Evolutionary conservation across 2,797 vertebrate genomes (phyloP), one percentile per base, ranked within the genome.

Genomic region (Pseudochaenichthys georgianus): DNA sequence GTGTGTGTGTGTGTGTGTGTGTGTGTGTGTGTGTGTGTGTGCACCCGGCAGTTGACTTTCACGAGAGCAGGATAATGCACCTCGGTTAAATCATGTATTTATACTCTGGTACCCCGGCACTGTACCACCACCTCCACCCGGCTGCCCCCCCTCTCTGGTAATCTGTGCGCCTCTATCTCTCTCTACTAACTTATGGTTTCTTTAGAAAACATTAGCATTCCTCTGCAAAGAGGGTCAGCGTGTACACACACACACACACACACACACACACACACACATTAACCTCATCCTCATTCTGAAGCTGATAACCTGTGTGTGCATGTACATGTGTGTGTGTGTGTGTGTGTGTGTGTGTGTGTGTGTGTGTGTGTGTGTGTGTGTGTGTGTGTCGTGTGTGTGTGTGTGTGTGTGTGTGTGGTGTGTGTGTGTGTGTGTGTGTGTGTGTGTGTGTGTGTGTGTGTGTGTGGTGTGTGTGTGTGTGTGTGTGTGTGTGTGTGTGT

Each of bases 181-280:
- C 62, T 72, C 51, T 67, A 73, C 79, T 91, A 86, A 89, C 79
- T 89, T 90, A 89, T 75, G 82, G 83, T 84, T 88, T 70, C 90
- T 87, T 88, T 74, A 70, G 64, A 87, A 89, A 92, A 87, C 91
- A 91, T 90, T 88, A 90, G 89, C 88, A 93, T 91, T 93, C 92
- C 90, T 89, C 70, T 64, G 80, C 67, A 82, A 81, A 89, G 82
- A 92, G 83, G 86, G 91, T 90, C 88, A 83, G 51, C 17, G 46
- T n/a, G 52, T 5, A 38, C 64, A 62, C 58, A 59, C 72, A 53
- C 73, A 71, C 77, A 80, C 73, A 54, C 62, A 51, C 66, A 38
- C 64, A 62, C 58, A 59, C 72, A 53, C 73, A 68, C n/a, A 66
- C 48, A 79, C 62, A 68, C n/a, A n/a, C n/a, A n/a, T 38, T 54